Conservation (phyloP, 2,888 invertebrate species). For the Polylopha cassiicola region DNA sequence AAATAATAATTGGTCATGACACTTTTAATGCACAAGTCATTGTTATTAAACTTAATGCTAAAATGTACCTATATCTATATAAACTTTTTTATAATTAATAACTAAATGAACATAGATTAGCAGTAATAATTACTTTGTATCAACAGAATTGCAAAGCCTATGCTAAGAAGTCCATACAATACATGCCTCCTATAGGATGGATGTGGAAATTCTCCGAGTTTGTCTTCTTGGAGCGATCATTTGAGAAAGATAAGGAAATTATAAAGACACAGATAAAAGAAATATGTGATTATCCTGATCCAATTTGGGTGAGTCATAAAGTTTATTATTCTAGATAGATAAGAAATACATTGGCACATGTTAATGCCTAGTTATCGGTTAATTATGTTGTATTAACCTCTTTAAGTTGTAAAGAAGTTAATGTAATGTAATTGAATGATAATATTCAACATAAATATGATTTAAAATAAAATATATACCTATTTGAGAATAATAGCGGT, state of each 20-base stretch:
- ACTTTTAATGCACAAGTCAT: too few relatives aligned
- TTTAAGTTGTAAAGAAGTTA: too few relatives aligned
- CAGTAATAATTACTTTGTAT: conserved; percentile 22
- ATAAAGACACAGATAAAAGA: conserved; percentile 88
- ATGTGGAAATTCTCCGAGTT: conserved; percentile 97
- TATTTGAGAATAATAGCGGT: not conserved
- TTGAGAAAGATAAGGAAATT: conserved; percentile 91
- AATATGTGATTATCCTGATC: conserved; percentile 92
- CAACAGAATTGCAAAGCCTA: conserved; percentile 97
- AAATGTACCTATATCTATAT: too few relatives aligned
- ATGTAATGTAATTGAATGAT: too few relatives aligned
- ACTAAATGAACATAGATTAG: not conserved
- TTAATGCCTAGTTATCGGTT: not conserved
- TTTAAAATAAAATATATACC: not conserved
- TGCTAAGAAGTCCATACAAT: conserved; percentile 93
- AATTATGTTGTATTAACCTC: too few relatives aligned
- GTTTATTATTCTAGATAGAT: conserved; percentile 5
- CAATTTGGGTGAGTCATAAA: conserved; percentile 84
- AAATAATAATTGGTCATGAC: not conserved
- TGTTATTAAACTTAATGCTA: too few relatives aligned
- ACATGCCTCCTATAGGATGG: conserved; percentile 96
- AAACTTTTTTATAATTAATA: too few relatives aligned
- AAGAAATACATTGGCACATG: not conserved
- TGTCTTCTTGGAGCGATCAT: conserved; percentile 94
- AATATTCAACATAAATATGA: too few relatives aligned